Evolutionary conservation across 2,888 invertebrate species (phyloP).

Genomic region (Eristalis arbustorum): DNA sequence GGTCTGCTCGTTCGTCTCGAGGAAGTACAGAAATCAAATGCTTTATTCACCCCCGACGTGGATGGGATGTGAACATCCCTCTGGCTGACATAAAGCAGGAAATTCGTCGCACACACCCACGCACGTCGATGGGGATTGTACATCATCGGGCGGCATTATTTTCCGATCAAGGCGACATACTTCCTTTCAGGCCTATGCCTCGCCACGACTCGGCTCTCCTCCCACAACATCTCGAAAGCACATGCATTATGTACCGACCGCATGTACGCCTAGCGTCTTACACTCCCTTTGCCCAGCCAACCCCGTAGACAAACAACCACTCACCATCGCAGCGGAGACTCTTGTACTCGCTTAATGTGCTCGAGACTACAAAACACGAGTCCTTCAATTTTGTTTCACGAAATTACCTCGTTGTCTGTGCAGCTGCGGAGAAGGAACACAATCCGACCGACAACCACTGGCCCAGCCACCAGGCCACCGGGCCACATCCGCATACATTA

Average conservation of each 20-base stretch:
- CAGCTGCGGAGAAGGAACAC: background rate
- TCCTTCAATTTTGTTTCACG: slow-evolving; percentile 58
- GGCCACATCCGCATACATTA: slow-evolving; percentile 36
- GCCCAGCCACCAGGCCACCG: background rate
- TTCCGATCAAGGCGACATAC: slow-evolving; percentile 6
- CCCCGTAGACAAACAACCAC: slow-evolving; percentile 36
- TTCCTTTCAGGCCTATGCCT: background rate
- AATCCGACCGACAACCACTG: slow-evolving; percentile 11
- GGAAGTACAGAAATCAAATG: slow-evolving; percentile 37
- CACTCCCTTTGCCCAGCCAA: background rate
- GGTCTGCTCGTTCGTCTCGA: slow-evolving; percentile 7
- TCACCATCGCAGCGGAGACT: slow-evolving; percentile 24
- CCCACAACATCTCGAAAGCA: background rate
- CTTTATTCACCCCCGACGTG: slow-evolving; percentile 39
- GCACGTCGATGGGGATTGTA: background rate
- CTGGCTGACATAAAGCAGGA: slow-evolving; percentile 2
- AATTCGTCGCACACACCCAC: background rate
- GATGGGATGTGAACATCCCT: slow-evolving; percentile 14
- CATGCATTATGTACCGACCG: background rate
- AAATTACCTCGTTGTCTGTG: slow-evolving; percentile 26
- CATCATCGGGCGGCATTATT: slow-evolving; percentile 21
- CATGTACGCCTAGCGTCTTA: background rate
- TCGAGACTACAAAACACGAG: slow-evolving; percentile 53
- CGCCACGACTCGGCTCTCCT: background rate
- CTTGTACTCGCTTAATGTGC: slow-evolving; percentile 35